A percentile compares a stretch with the other conserved stretches of the same genome.
phyloP scores from a whole-genome alignment of 2,113 vertebrate species.

The Pan troglodytes region DNA sequence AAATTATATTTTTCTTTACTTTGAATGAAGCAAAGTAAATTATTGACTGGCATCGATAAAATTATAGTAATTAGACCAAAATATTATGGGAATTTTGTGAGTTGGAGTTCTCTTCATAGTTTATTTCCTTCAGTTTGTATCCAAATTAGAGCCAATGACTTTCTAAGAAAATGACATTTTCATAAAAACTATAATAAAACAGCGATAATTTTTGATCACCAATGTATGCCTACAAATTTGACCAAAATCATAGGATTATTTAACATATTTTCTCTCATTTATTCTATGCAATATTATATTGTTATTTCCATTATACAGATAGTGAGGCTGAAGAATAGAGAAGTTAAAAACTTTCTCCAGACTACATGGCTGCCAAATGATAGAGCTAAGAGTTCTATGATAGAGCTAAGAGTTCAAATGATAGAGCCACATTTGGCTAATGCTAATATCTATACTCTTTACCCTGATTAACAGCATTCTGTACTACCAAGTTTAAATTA shows the following conservation, averaged over 20 bases:
- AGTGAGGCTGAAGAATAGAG: not conserved
- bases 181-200: not conserved
- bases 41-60: not conserved
- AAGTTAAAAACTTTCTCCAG: not conserved
- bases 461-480: not conserved
- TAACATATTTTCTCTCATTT: not conserved
- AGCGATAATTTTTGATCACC: not conserved
- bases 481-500: not conserved
- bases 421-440: not conserved
- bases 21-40: not conserved
- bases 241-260: not conserved
- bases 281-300: not conserved
- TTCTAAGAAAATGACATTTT: not conserved
- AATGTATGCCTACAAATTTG: not conserved
- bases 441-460: not conserved
- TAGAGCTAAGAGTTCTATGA: not conserved
- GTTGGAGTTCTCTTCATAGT: not conserved
- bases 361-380: not conserved
- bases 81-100: not conserved
- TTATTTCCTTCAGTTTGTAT: not conserved
- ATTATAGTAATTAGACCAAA: not conserved
- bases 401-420: not conserved
- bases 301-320: not conserved
- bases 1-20: not conserved
- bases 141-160: not conserved